Evolutionary conservation across 2,888 invertebrate species (phyloP), one percentile per base, ranked within the genome.

Genomic region (Tetrapedia diversipes): DNA sequence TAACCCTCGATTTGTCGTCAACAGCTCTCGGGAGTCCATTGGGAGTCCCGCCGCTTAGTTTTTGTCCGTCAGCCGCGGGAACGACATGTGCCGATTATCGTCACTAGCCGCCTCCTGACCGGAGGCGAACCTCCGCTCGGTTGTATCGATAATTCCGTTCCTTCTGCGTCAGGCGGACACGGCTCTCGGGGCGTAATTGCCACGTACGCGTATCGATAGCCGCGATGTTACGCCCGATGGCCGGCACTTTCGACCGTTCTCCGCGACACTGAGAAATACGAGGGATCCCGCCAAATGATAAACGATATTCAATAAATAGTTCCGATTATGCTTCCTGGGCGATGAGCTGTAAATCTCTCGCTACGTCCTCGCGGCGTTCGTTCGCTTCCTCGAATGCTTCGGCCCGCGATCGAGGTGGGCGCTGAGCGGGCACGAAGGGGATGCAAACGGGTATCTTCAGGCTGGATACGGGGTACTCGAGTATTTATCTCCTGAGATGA

Each of bases 1-100:
- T 91, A 91, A 91, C 91, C 91, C 91, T 91, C 91, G 90, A 92
- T 92, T 92, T 92, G 91, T 92, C 91, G 89, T 91, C 90, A 91
- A 91, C 91, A 90, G 90, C 90, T 90, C 89, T 87, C 84, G 77
- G 51, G 43, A 86, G 86, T 85, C 91, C 90, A 88, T 89, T 86
- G 90, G 90, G 90, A 89, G 84, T 89, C 83, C 37, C 69, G 56
- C 72, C 77, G 69, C 73, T 70, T 79, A 69, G 77, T 79, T 81
- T 75, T 77, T 75, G 64, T 54, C 71, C 61, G 73, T 34, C 72
- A 49, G 72, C 71, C 64, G 37, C 83, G 73, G 69, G 77, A 79
- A 79, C 74, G 76, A 76, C 84, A 83, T 84, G 79, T 82, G 79
- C 71, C 57, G 81, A 81, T 80, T 84, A 83, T 59, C 79, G 53